phyloP scores from a whole-genome alignment of 2,888 invertebrate genomes.

The Lithophane leautieri region DNA sequence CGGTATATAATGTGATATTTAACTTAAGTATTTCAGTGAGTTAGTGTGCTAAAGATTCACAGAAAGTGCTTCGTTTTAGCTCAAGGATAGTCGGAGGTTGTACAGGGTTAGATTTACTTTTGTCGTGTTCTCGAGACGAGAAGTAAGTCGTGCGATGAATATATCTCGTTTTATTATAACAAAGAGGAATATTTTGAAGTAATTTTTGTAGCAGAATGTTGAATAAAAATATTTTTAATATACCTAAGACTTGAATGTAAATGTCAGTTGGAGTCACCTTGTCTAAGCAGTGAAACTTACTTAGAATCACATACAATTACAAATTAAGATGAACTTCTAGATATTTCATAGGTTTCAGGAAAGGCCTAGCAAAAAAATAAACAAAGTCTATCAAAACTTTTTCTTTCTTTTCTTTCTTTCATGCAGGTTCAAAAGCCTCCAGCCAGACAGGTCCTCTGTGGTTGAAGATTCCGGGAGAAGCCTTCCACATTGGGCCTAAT shows the following conservation, averaged over 20 bases:
- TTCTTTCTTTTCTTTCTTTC: too few relatives aligned
- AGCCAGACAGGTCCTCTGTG: too few relatives aligned
- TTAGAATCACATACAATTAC: too few relatives aligned
- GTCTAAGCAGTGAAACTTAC: not conserved
- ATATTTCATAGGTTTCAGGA: not conserved
- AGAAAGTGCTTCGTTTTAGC: constrained; percentile 7
- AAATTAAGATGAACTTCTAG: not conserved
- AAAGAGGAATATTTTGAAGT: not conserved
- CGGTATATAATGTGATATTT: not conserved
- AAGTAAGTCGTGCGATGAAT: not conserved
- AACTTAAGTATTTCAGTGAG: constrained; percentile 4
- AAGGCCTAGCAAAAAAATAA: too few relatives aligned
- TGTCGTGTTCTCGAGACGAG: not conserved
- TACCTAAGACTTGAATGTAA: not conserved
- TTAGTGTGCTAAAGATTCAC: constrained; percentile 4
- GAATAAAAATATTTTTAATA: not conserved
- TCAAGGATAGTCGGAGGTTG: not conserved
- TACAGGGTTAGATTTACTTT: constrained; percentile 1
- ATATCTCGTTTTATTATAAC: not conserved
- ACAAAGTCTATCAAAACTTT: too few relatives aligned
- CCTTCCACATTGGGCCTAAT: too few relatives aligned
- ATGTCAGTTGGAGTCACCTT: not conserved
- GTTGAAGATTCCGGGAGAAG: too few relatives aligned
- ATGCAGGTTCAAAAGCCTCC: too few relatives aligned
- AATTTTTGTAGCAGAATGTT: not conserved